phyloP scores from a whole-genome alignment of 2,113 vertebrate species.

The Tachysurus fulvidraco region DNA sequence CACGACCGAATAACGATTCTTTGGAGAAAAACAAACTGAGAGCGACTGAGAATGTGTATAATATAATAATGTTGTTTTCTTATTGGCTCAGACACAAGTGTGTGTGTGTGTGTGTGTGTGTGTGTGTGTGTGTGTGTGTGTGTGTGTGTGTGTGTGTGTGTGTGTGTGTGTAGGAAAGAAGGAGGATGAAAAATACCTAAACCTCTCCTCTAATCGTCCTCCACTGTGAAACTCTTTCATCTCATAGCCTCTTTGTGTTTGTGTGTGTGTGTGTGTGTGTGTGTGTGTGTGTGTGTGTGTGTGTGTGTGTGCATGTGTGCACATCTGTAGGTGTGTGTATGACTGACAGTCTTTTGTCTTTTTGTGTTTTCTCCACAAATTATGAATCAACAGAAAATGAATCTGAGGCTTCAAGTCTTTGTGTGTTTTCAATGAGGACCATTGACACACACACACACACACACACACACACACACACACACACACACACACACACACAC shows the following conservation, averaged over 20 bases:
- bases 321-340: neutral
- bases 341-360: neutral
- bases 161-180: conserved; percentile 44
- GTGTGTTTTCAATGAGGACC: neutral
- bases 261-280: neutral
- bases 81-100: no score
- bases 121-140: neutral
- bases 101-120: no score
- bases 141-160: neutral
- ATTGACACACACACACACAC: neutral
- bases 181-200: conserved; percentile 50
- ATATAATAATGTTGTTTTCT: no score
- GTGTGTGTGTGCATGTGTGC: neutral
- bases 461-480: neutral
- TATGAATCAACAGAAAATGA: neutral
- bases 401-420: neutral
- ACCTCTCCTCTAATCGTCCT: neutral
- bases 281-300: neutral
- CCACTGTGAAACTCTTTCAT: conserved; percentile 11
- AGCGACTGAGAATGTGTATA: no score
- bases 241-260: neutral
- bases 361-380: neutral
- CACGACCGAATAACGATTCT: neutral
- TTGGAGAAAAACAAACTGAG: neutral
- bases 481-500: neutral